A percentile compares a stretch with the other conserved stretches of the same genome.
Evolutionary conservation across 2,888 invertebrate species (phyloP).

Genomic region (Acrobasis repandana): DNA sequence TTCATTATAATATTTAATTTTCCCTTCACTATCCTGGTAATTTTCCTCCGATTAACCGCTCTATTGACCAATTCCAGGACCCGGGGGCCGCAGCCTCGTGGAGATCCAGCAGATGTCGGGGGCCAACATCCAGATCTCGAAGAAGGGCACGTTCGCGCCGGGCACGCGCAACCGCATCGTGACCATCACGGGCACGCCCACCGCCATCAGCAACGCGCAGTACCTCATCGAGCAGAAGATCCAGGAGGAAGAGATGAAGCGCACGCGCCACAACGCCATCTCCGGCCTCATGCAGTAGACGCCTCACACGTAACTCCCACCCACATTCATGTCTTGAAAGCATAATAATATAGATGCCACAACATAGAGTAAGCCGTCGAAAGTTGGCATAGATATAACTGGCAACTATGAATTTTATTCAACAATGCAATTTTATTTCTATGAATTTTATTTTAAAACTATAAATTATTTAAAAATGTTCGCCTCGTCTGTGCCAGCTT

Average conservation of each 20-base stretch:
- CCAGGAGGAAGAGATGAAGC: constrained; percentile 96
- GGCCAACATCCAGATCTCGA: constrained; percentile 99
- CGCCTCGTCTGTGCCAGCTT: neutral
- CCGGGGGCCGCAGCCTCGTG: constrained; percentile 97
- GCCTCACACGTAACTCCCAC: constrained; percentile 4
- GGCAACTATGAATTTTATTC: no score
- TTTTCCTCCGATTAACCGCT: neutral
- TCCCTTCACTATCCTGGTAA: neutral
- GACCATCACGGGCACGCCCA: constrained; percentile 95
- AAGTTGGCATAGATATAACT: no score
- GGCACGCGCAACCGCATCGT: constrained; percentile 98
- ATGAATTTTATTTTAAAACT: no score
- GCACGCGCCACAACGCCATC: constrained; percentile 94
- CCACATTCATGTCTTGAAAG: neutral
- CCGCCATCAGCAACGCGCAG: constrained; percentile 95
- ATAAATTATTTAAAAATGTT: no score
- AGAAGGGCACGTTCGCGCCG: constrained; percentile 98
- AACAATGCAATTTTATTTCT: no score
- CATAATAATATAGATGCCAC: neutral
- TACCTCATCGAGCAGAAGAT: constrained; percentile 98
- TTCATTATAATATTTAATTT: no score
- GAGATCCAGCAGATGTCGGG: constrained; percentile 99
- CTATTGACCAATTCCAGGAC: constrained; percentile 79
- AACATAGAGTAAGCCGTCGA: no score
- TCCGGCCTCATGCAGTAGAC: constrained; percentile 87